Evolutionary conservation across 2,888 invertebrate genomes (phyloP).

Genomic region (Pinctada fucata): DNA sequence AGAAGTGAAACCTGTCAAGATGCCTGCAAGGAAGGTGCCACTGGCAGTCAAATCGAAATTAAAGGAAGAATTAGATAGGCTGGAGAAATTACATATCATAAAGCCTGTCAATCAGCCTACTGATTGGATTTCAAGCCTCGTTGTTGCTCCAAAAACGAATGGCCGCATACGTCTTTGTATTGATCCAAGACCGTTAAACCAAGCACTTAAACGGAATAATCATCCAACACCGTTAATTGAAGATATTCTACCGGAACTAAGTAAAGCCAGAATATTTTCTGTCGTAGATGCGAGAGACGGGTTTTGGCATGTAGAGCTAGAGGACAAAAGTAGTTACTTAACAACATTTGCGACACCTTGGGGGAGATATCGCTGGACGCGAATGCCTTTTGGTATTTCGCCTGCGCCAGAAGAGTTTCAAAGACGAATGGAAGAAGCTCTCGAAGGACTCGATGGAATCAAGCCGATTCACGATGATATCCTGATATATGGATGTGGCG

Average conservation of each 20-base stretch:
- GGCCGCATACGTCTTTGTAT: constrained; percentile 39
- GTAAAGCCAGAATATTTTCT: constrained; percentile 19
- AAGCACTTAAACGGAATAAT: constrained; percentile 31
- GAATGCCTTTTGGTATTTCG: constrained; percentile 50
- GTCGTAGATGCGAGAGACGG: constrained; percentile 32
- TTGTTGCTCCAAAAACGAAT: constrained; percentile 34
- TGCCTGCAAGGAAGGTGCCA: constrained; percentile 37
- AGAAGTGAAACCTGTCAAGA: constrained; percentile 37
- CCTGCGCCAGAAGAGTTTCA: constrained; percentile 52
- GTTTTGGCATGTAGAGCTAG: constrained; percentile 51
- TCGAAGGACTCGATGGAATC: constrained; percentile 38
- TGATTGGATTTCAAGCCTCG: constrained; percentile 45
- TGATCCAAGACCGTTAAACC: constrained; percentile 42
- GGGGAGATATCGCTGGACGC: constrained; percentile 48
- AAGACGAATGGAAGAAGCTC: constrained; percentile 24
- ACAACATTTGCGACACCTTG: constrained; percentile 53
- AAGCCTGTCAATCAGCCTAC: constrained; percentile 31
- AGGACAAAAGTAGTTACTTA: constrained; percentile 42
- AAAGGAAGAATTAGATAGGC: constrained; percentile 29
- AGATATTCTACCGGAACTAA: constrained; percentile 29
- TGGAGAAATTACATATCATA: constrained; percentile 31
- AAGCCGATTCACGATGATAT: constrained; percentile 40
- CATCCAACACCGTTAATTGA: constrained; percentile 24
- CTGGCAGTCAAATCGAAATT: constrained; percentile 31
- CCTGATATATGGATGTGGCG: constrained; percentile 36